Evolutionary conservation across 2,888 invertebrate genomes (phyloP).

Genomic region (Himalopsyche japonica): DNA sequence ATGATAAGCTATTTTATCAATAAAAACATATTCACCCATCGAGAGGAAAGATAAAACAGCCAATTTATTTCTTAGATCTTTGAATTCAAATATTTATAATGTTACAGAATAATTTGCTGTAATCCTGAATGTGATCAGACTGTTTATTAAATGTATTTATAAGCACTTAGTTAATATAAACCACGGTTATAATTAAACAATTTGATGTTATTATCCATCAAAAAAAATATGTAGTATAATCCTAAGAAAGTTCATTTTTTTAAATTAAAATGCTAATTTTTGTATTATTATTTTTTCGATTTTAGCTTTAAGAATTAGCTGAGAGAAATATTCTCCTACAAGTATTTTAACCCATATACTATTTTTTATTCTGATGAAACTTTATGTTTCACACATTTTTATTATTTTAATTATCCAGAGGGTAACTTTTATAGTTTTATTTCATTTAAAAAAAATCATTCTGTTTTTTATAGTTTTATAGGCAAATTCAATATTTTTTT

Average conservation of each 20-base stretch:
- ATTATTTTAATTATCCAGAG: too few relatives aligned
- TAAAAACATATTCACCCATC: too few relatives aligned
- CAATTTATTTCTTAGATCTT: too few relatives aligned
- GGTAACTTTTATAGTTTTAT: not conserved
- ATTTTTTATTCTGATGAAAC: not conserved
- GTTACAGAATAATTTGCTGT: not conserved
- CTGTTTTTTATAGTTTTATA: not conserved
- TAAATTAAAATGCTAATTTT: not conserved
- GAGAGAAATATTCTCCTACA: not conserved
- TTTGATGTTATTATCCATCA: not conserved
- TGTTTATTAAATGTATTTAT: not conserved
- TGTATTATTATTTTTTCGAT: not conserved
- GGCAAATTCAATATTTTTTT: not conserved
- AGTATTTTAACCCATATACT: not conserved
- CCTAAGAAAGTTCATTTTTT: not conserved
- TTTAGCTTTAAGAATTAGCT: not conserved
- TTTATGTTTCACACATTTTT: too few relatives aligned
- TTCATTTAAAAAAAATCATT: not conserved
- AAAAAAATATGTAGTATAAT: not conserved
- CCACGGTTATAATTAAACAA: not conserved
- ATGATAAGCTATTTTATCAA: too few relatives aligned
- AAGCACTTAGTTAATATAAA: not conserved
- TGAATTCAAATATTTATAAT: not conserved
- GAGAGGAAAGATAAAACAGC: too few relatives aligned
- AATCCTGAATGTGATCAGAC: constrained; percentile 3